Percentiles rank a stretch among this genome's conserved stretches.
phyloP scores from a whole-genome alignment of 2,888 invertebrate genomes.

The Rhogogaster chlorosoma region DNA sequence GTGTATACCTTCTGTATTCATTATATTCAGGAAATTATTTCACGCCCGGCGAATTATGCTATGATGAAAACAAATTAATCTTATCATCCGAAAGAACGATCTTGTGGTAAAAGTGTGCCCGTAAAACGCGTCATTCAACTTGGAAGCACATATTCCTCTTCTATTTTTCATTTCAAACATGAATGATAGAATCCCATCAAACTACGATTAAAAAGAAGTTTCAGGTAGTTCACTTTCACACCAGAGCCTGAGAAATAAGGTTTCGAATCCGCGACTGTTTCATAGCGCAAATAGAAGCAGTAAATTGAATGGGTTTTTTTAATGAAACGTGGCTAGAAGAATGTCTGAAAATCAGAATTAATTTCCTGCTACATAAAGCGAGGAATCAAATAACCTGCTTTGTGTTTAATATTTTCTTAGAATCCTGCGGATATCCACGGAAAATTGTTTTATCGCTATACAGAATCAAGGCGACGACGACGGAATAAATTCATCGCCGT shows the following conservation, averaged over 20 bases:
- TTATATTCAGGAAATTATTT: slow-evolving; percentile 4
- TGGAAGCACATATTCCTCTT: neutral
- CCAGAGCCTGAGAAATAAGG: neutral
- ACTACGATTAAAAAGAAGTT: neutral
- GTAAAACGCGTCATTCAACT: neutral
- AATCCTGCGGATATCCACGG: neutral
- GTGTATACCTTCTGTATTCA: neutral
- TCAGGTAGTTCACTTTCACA: neutral
- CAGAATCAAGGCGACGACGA: neutral
- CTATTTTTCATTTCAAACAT: no score
- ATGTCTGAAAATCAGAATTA: neutral
- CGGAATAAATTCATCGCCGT: slow-evolving; percentile 19
- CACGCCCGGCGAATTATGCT: neutral
- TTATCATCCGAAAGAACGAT: neutral
- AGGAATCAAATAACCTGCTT: neutral
- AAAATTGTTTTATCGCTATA: slow-evolving; percentile 1
- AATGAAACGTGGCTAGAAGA: neutral
- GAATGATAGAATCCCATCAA: neutral
- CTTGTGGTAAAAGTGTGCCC: neutral
- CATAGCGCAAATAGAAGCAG: neutral
- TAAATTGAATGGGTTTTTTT: neutral
- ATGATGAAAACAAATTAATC: neutral
- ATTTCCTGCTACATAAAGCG: neutral
- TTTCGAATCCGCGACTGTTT: neutral
- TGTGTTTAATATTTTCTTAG: neutral